These are phyloP conservation scores for Mola mola DNA, from an alignment of 2,113 vertebrate genomes.

Conservation along the genomic window DNA sequence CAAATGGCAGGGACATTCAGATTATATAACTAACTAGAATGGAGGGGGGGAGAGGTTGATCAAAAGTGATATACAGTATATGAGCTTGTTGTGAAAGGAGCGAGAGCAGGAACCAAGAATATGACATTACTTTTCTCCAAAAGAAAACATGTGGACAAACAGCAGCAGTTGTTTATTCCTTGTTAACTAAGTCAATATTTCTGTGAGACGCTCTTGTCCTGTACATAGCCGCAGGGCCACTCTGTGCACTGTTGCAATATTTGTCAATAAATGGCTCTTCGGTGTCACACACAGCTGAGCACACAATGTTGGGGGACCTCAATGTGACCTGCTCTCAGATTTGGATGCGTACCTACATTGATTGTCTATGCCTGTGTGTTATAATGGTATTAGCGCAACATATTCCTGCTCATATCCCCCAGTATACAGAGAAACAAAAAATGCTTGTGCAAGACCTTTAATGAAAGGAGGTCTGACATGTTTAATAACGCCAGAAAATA, in stretches of 20 bases:
- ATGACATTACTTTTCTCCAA: conserved; percentile 37
- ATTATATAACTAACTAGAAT: conserved; percentile 61
- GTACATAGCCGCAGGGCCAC: conserved; percentile 56
- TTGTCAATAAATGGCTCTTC: conserved; percentile 54
- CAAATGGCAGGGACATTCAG: conserved; percentile 38
- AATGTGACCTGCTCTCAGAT: conserved; percentile 6
- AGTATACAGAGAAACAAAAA: conserved; percentile 40
- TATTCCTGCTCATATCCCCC: conserved; percentile 40
- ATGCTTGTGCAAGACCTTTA: conserved; percentile 27
- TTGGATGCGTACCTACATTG: neutral
- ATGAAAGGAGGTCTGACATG: conserved; percentile 25
- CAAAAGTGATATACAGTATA: conserved; percentile 34
- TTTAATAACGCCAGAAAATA: conserved; percentile 30
- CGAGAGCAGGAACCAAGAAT: conserved; percentile 2
- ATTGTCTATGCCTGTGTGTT: neutral
- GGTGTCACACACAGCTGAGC: conserved; percentile 60
- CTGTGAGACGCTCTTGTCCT: conserved; percentile 31
- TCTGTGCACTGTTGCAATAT: conserved; percentile 51
- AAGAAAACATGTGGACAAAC: conserved; percentile 48
- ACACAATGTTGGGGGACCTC: conserved; percentile 40
- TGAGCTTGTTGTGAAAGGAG: neutral
- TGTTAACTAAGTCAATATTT: conserved; percentile 62
- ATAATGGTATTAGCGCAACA: conserved; percentile 15
- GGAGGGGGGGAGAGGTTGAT: conserved; percentile 37
- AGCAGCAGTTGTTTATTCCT: conserved; percentile 43